Conservation (phyloP, 2,113 vertebrate species). For the Chlamydotis undulata region DNA sequence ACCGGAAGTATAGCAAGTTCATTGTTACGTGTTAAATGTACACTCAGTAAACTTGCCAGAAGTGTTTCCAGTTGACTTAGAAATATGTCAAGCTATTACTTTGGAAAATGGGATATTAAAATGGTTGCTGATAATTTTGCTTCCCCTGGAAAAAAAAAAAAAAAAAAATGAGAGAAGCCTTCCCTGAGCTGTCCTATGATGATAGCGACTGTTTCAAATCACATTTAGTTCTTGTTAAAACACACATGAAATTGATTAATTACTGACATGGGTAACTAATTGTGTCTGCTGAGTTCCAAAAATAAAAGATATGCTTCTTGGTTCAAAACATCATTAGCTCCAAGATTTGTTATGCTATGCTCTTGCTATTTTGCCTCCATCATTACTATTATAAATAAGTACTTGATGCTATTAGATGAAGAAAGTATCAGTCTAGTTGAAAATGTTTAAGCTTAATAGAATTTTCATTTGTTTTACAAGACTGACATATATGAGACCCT, state of each 20-base stretch:
- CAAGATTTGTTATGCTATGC: neutral
- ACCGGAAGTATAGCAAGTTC: neutral
- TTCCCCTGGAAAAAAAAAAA: neutral
- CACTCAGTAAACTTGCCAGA: neutral
- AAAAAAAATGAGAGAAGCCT: neutral
- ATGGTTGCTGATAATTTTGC: neutral
- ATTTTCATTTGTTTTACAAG: neutral
- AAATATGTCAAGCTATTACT: neutral
- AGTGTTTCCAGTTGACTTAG: conserved; percentile 26
- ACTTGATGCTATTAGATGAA: neutral
- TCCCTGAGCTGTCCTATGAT: neutral
- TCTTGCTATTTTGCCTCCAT: neutral
- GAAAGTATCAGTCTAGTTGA: neutral
- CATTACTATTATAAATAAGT: neutral
- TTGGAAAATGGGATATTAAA: conserved; percentile 28
- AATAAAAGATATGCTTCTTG: neutral
- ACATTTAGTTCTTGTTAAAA: neutral
- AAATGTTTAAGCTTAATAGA: neutral
- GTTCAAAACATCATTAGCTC: neutral
- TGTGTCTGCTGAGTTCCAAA: neutral
- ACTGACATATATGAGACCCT: neutral
- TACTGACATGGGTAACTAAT: neutral
- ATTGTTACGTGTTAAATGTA: neutral
- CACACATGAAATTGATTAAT: neutral
- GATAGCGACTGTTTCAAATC: neutral